Evolutionary conservation across 92 coral and sea anemone genomes (phyloP), one percentile per base, ranked within the genome.

Genomic region (Umimayanthus kanabou): DNA sequence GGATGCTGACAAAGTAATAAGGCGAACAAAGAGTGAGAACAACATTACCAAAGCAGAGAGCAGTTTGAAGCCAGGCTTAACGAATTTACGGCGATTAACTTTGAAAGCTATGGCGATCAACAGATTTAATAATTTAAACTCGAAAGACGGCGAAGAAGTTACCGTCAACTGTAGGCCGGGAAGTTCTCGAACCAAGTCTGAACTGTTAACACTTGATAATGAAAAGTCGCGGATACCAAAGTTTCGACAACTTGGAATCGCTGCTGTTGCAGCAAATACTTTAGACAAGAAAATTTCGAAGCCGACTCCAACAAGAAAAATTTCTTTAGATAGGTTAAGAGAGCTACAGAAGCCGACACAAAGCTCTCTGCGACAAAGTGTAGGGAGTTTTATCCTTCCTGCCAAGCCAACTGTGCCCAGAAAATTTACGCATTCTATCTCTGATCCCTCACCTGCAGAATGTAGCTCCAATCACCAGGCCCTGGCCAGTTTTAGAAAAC

Each of bases 321-420:
- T 71, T 6, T 80, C 83, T 14, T 55, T 76, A n/a, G 90, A 45
- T 0, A 90, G 80, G 73, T 61, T 86, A 25, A 81, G 87, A 53
- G 88, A 86, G 55, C 28, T 90, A 28, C 90, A 90, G 66, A 87
- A 88, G 22, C 92, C 92, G 6, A 90, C 92, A 5, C 77, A 90
- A 76, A 85, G 89, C 77, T 90, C 74, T 76, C 70, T 85, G 45
- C 75, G 92, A 25, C 92, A 57, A 70, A 85, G 70, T 47, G 47
- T 39, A 42, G 73, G 75, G 9, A 22, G 26, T 69, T 18, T 30
- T 23, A n/a, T 69, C 39, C 85, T 39, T 37, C 74, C 85, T 22
- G 13, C 73, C 22, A 81, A 64, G 33, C 23, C 50, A 39, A 8
- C 20, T 28, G 26, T 78, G 82, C 7, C 82, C 28, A 78, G 40